Evolutionary conservation across 2,113 vertebrate genomes (phyloP), one percentile per base, ranked within the genome.

Genomic region (Poeciliopsis turrubarensis): DNA sequence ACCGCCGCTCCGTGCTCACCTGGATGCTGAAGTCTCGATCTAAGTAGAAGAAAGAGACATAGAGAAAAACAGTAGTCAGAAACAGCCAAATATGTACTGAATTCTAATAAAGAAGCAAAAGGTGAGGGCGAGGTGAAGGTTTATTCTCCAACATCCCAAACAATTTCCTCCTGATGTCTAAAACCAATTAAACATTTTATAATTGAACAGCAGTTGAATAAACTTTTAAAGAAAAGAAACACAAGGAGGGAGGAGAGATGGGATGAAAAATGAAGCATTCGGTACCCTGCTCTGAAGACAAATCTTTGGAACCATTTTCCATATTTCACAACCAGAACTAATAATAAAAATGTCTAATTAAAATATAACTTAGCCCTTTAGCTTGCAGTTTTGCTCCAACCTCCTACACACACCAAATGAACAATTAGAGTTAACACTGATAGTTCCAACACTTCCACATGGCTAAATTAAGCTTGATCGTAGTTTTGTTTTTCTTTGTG

Each of bases 11-110:
- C 0, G 97, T 98, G 83, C 96, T 98, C 93, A 99, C 93, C 31
- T 98, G 96, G 61, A 99, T 97, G 0, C 95, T 96, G 91, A 98
- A 99, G 70, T 98, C 97, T 79, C 96, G 97, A 91, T 99, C 97
- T 99, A 86, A 14, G 84, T 69, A 37, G 22, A 22, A 17, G 34
- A 6, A n/a, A 64, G 3, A 65, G 9, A 22, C 1, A 10, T 1
- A 65, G 31, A 62, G 44, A 37, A 15, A 72, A 25, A 4, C 19
- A 34, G 3, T 15, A 32, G 22, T 15, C 8, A 65, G 1, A 60
- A 25, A 57, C 7, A n/a, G 22, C 3, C 25, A 57, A 57, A n/a
- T 25, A 54, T 19, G 22, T 54, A 54, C 19, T 54, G 2, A 57
- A 10, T 15, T n/a, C 32, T 17, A 15, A 9, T 8, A 8, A 57